Evolutionary conservation across 2,797 vertebrate genomes (phyloP).

Genomic region (Acropternis orthonyx): DNA sequence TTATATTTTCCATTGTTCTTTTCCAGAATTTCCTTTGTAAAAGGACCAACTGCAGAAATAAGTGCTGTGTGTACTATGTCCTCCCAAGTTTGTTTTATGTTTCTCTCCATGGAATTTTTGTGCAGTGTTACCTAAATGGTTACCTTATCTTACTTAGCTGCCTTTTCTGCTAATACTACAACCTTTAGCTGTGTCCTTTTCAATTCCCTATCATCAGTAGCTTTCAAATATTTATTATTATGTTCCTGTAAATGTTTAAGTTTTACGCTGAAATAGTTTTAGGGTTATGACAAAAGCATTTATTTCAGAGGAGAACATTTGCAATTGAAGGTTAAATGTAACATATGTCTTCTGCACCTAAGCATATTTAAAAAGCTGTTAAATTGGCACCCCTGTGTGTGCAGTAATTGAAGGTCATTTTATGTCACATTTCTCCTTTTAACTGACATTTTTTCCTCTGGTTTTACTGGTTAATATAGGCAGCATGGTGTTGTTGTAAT

Average conservation of each 20-base stretch:
- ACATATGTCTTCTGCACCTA: constrained; percentile 10
- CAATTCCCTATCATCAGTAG: neutral
- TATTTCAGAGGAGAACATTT: constrained; percentile 13
- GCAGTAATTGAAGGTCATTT: constrained; percentile 42
- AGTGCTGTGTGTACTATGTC: neutral
- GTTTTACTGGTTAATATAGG: neutral
- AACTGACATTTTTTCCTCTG: neutral
- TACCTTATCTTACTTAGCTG: neutral
- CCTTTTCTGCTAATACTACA: neutral
- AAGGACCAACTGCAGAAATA: neutral
- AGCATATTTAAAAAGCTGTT: constrained; percentile 42
- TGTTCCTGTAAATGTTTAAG: constrained; percentile 45
- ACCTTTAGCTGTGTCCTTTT: constrained; percentile 8
- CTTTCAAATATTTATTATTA: constrained; percentile 49
- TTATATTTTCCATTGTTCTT: neutral
- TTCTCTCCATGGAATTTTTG: neutral
- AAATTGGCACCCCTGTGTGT: constrained; percentile 43
- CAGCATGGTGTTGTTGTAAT: neutral
- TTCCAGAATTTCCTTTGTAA: neutral
- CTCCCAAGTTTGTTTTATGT: neutral
- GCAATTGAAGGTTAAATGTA: constrained; percentile 15
- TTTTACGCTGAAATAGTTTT: constrained; percentile 39
- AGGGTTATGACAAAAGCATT: constrained; percentile 16
- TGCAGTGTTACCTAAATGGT: neutral
- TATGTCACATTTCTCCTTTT: constrained; percentile 1